These are phyloP conservation scores for Bombus vancouverensis DNA, from an alignment of 1,140 invertebrate genomes.

Conservation along the genomic window DNA sequence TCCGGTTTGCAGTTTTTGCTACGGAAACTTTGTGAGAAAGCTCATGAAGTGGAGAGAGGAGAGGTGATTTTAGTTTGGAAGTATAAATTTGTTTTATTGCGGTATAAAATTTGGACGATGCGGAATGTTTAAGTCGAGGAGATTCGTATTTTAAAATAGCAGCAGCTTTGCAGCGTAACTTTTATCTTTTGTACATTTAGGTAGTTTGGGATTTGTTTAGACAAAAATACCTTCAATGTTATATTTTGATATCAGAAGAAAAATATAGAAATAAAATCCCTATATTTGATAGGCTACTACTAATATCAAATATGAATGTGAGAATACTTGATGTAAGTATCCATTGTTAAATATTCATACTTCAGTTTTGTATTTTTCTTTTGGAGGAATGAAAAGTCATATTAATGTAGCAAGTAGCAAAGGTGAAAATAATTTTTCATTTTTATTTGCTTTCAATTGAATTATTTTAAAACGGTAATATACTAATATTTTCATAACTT, in stretches of 20 bases:
- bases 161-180: neutral
- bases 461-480: neutral
- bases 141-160: neutral
- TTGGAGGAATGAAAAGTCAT: neutral
- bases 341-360: too few species aligned
- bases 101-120: neutral
- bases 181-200: neutral
- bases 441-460: neutral
- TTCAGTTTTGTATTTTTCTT: neutral
- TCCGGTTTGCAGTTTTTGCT: neutral
- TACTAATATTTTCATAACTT: neutral
- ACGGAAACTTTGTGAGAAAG: neutral
- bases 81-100: neutral
- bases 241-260: too few species aligned
- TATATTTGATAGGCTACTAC: too few species aligned
- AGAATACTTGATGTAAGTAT: too few species aligned
- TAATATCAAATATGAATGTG: too few species aligned
- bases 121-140: neutral
- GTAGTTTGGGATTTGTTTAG: too few species aligned
- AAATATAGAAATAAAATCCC: too few species aligned
- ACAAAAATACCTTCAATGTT: too few species aligned
- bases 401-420: neutral
- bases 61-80: neutral
- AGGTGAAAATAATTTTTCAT: neutral
- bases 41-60: neutral